Conservation (phyloP, 2,113 vertebrate species). For the Tylochromis polylepis region DNA sequence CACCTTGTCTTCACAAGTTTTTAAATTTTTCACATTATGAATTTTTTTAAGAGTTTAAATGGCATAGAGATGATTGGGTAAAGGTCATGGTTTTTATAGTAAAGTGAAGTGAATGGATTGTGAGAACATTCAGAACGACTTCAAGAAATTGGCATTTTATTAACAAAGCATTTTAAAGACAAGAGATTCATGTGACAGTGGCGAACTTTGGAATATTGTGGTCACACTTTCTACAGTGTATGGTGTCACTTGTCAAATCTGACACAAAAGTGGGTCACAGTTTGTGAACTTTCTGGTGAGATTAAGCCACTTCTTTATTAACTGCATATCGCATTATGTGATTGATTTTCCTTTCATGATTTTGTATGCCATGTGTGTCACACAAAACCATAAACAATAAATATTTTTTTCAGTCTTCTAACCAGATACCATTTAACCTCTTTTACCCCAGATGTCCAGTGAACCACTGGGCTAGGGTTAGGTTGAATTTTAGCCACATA, state of each 20-base stretch:
- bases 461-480: not conserved
- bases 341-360: not conserved
- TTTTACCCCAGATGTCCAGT: not conserved
- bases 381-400: not conserved
- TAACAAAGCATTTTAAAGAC: not conserved
- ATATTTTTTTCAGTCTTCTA: not conserved
- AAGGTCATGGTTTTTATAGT: not conserved
- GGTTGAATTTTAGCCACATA: not conserved
- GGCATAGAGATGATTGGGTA: not conserved
- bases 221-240: not conserved
- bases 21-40: not conserved
- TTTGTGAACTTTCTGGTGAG: not conserved
- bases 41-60: not conserved
- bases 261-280: not conserved
- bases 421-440: not conserved
- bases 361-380: not conserved
- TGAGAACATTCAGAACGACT: not conserved
- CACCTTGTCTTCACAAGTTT: not conserved
- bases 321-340: not conserved
- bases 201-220: not conserved
- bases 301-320: not conserved
- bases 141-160: not conserved
- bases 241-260: not conserved
- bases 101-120: not conserved
- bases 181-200: not conserved